These are phyloP conservation scores for Halcyon chelicuti DNA, from an alignment of 2,797 vertebrate species.

Conservation along the genomic window DNA sequence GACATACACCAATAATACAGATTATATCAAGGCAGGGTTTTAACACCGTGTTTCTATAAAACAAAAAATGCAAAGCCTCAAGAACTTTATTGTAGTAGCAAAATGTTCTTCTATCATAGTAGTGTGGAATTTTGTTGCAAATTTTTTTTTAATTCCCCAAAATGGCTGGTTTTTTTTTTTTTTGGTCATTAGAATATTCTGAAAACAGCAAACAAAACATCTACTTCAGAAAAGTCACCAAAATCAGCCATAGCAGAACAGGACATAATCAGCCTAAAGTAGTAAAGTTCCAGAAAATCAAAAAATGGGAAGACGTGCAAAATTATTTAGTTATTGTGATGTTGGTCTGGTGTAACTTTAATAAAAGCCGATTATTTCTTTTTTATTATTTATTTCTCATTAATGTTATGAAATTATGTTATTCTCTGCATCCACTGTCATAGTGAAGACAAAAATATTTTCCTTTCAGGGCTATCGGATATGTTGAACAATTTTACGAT, in stretches of 20 bases:
- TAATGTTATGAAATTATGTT: neutral
- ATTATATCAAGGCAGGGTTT: neutral
- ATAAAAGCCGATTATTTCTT: neutral
- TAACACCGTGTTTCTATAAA: neutral
- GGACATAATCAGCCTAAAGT: neutral
- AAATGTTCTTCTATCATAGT: neutral
- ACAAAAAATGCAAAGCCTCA: neutral
- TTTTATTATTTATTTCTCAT: neutral
- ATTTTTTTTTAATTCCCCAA: neutral
- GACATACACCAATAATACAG: neutral
- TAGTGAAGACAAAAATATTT: neutral
- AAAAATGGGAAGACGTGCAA: neutral
- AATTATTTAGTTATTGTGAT: neutral
- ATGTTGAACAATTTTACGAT: neutral
- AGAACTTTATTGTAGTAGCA: neutral
- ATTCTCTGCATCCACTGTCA: neutral
- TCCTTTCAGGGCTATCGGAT: neutral
- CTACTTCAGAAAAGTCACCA: neutral
- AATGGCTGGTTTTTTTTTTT: neutral
- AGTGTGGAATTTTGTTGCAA: neutral
- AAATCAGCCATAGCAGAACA: neutral
- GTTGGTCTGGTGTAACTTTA: neutral
- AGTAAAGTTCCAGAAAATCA: neutral
- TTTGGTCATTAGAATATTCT: neutral
- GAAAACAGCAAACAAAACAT: neutral